Conservation (phyloP, 2,888 invertebrate species). For the Nyleta sp. region DNA sequence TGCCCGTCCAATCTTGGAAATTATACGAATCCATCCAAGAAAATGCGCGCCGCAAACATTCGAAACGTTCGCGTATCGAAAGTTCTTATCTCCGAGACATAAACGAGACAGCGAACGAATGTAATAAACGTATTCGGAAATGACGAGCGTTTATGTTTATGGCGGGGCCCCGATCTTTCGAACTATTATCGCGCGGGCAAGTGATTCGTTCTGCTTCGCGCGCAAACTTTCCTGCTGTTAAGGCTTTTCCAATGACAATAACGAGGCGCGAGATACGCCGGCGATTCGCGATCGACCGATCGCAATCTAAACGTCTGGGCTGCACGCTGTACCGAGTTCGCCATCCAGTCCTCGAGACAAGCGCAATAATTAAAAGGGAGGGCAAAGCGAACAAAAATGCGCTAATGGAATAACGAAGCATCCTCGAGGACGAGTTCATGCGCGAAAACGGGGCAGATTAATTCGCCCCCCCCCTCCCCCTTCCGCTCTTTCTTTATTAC, state of each 20-base stretch:
- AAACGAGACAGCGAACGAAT: constrained; percentile 5
- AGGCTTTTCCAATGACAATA: constrained; percentile 60
- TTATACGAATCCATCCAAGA: too few relatives aligned
- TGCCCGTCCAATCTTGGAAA: too few relatives aligned
- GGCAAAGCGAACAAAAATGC: constrained; percentile 41
- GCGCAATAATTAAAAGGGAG: constrained; percentile 54
- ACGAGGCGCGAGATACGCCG: constrained; percentile 45
- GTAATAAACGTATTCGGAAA: constrained; percentile 49
- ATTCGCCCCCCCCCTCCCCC: constrained; percentile 10
- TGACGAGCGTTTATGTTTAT: constrained; percentile 49
- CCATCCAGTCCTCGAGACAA: constrained; percentile 56
- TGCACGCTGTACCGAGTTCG: constrained; percentile 11
- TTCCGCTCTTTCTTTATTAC: constrained; percentile 17
- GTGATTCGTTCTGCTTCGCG: constrained; percentile 31
- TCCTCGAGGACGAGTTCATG: constrained; percentile 57
- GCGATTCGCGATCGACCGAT: constrained; percentile 22
- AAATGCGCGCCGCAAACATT: not conserved
- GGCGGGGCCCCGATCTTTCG: constrained; percentile 28
- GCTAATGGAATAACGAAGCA: constrained; percentile 64
- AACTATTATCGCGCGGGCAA: constrained; percentile 43
- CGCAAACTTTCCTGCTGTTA: constrained; percentile 29
- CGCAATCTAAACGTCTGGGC: constrained; percentile 33
- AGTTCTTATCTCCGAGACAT: constrained; percentile 23
- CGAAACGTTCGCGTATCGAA: constrained; percentile 1
- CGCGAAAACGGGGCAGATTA: constrained; percentile 57